Evolutionary conservation across 2,797 vertebrate species (phyloP), one percentile per base, ranked within the genome.

Genomic region (Micrastur ruficollis): DNA sequence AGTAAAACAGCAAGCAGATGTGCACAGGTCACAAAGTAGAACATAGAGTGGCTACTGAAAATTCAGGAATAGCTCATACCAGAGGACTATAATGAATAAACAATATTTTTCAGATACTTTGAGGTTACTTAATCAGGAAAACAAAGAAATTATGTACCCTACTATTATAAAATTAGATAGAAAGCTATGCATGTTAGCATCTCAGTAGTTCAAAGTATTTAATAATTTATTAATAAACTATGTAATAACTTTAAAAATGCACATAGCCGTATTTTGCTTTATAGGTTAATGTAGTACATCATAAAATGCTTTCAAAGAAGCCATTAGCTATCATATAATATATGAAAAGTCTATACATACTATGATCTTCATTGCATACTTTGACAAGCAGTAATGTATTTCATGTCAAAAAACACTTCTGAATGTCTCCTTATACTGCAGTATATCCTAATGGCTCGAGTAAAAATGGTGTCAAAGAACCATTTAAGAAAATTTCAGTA

Each of bases 381-480:
- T 47, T 76, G 92, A 90, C 67, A 83, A 86, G 40, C 40, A 81
- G 20, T 74, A 83, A 93, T 46, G 55, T 67, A 83, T 90, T 91
- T 94, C 61, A 53, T 56, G 90, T 88, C 79, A 91, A 90, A 93
- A 91, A 8, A 5, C 49, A 71, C 72, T 93, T 94, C 75, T 95
- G 72, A 96, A 83, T 68, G 65, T 86, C 90, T 91, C 52, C 44
- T 91, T 85, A 67, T 61, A 61, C 49, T 88, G 56, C 49, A 86
- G 56, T 78, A 78, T 88, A 86, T 68, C 61, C 36, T 88, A 83
- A 94, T 61, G 59, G 36, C 52, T 95, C 52, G 81, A 91, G 68
- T 91, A 38, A 95, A 97, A 95, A 88, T 90, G 7, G 2, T 89
- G 67, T 95, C 76, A 91, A 89, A 91, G 74, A 93, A 55, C 52